phyloP scores from a whole-genome alignment of 2,888 invertebrate genomes.

The Tetranychus piercei region DNA sequence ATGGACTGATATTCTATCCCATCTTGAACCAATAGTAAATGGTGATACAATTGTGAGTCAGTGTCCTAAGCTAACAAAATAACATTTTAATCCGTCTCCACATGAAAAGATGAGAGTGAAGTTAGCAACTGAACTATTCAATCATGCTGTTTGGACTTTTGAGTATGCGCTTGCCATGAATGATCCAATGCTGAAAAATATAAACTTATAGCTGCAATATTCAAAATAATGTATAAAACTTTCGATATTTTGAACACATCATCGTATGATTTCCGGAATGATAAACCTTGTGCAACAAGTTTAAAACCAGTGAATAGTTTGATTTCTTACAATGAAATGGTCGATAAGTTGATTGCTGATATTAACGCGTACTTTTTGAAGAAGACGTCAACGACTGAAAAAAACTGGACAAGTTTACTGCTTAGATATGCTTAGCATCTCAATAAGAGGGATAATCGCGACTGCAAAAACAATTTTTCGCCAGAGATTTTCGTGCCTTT shows the following conservation, averaged over 20 bases:
- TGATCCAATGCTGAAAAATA: not conserved
- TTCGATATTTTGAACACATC: not conserved
- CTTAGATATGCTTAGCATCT: not conserved
- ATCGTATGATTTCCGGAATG: not conserved
- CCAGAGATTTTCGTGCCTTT: not conserved
- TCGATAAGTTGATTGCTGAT: too few relatives aligned
- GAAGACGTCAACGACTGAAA: not conserved
- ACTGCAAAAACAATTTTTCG: not conserved
- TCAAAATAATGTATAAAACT: not conserved
- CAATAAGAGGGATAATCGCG: not conserved
- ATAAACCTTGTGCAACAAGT: not conserved
- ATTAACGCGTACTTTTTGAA: not conserved
- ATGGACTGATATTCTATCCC: not conserved
- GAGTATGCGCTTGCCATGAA: not conserved
- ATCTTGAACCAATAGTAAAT: not conserved
- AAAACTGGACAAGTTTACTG: not conserved
- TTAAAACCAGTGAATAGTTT: not conserved
- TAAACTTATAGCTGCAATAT: not conserved
- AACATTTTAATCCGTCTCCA: not conserved
- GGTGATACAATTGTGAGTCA: not conserved
- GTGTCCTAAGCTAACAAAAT: not conserved
- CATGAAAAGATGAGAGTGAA: not conserved
- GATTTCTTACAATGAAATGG: not conserved
- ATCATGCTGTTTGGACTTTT: not conserved
- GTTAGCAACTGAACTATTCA: conserved; percentile 1